Conservation (phyloP, 2,888 invertebrate genomes). For the Drosophila atripex region DNA sequence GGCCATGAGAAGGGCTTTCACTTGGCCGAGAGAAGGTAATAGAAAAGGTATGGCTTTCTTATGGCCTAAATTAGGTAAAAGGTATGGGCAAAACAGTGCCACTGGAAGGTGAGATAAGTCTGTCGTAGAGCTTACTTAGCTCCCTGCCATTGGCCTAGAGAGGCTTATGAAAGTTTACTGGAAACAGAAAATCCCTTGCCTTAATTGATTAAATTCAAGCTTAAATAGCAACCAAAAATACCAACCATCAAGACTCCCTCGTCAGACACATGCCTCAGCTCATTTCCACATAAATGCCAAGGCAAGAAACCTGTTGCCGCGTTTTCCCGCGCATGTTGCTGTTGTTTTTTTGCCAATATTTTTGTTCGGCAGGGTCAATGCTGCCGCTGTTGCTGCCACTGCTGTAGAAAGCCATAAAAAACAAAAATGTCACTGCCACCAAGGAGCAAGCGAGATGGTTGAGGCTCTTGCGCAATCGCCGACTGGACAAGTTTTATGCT, state of each 20-base stretch:
- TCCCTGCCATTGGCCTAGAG: too few relatives aligned
- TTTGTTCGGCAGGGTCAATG: slow-evolving; percentile 73
- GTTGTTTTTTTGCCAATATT: slow-evolving; percentile 9
- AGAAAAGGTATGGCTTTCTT: not conserved
- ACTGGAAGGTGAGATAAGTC: not conserved
- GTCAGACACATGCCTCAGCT: slow-evolving; percentile 7
- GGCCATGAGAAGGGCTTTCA: slow-evolving; percentile 58
- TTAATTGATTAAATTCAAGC: not conserved
- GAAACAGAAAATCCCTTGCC: not conserved
- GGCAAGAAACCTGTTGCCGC: slow-evolving; percentile 69
- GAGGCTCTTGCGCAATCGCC: slow-evolving; percentile 67
- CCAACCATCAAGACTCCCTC: not conserved
- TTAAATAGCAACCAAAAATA: not conserved
- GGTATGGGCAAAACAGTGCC: not conserved
- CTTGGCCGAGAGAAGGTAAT: slow-evolving; percentile 17
- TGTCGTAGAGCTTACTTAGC: too few relatives aligned
- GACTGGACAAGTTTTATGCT: slow-evolving; percentile 73
- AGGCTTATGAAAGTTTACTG: not conserved
- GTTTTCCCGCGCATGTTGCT: slow-evolving; percentile 69
- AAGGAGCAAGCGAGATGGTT: slow-evolving; percentile 12
- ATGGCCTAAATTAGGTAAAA: not conserved
- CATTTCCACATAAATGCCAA: slow-evolving; percentile 34
- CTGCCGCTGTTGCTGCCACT: slow-evolving; percentile 30
- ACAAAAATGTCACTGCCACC: slow-evolving; percentile 58
- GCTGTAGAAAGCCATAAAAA: slow-evolving; percentile 69